phyloP scores from a whole-genome alignment of 64 coral and sea anemone species.

The Cladopsammia gracilis region DNA sequence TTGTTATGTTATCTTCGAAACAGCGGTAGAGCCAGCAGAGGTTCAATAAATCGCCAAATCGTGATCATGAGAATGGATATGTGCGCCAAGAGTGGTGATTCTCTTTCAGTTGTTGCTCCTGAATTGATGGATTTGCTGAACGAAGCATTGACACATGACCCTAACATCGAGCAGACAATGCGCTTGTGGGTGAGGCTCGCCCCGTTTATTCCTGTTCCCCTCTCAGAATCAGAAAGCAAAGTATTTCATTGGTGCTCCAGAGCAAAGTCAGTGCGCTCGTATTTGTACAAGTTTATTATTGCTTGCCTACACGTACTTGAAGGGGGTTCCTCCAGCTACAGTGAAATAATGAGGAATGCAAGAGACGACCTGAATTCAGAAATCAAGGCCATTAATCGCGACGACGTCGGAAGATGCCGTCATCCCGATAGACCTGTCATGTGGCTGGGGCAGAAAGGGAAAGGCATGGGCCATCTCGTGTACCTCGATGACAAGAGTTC shows the following conservation, averaged over 20 bases:
- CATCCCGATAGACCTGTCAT: conserved; percentile 82
- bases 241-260: conserved; percentile 42
- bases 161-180: conserved; percentile 65
- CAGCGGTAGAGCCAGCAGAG: neutral
- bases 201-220: conserved; percentile 31
- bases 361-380: conserved; percentile 45
- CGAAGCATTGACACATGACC: conserved; percentile 53
- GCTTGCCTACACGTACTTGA: conserved; percentile 67
- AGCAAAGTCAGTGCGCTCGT: conserved; percentile 49
- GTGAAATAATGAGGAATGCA: conserved; percentile 42
- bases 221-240: conserved; percentile 44
- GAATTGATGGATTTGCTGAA: conserved; percentile 21
- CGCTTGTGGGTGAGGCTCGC: conserved; percentile 64
- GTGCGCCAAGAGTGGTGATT: neutral
- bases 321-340: neutral
- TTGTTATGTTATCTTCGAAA: neutral
- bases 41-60: conserved; percentile 63
- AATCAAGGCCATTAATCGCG: conserved; percentile 59
- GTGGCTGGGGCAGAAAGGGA: conserved; percentile 50
- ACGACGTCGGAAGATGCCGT: conserved; percentile 69
- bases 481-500: conserved; percentile 22
- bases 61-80: conserved; percentile 51
- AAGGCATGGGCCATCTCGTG: conserved; percentile 66
- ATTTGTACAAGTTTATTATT: conserved; percentile 57
- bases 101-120: neutral